phyloP scores from a whole-genome alignment of 92 coral and sea anemone genomes.

The Bergia sp. region DNA sequence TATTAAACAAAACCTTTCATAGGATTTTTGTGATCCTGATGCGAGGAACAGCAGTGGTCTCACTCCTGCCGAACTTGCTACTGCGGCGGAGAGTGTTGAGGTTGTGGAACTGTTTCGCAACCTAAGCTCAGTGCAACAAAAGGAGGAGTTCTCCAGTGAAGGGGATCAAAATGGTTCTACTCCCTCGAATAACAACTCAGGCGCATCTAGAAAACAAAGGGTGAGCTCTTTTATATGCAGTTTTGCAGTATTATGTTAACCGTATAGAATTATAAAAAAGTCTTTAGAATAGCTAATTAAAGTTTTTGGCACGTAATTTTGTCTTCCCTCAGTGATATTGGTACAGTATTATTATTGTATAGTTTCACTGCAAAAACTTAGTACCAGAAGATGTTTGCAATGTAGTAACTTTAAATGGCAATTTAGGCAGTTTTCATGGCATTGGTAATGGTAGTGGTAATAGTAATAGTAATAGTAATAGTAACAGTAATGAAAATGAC shows the following conservation, averaged over 20 bases:
- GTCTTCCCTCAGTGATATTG: no score
- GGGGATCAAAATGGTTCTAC: neutral
- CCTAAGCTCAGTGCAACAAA: neutral
- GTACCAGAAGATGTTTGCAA: neutral
- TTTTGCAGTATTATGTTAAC: no score
- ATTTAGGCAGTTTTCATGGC: no score
- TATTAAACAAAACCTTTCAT: neutral
- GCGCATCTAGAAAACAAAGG: neutral
- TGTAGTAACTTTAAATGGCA: no score
- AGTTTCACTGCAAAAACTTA: neutral
- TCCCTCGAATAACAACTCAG: neutral
- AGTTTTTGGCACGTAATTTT: no score
- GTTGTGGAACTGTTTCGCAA: neutral
- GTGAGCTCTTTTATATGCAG: neutral
- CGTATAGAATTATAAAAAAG: no score
- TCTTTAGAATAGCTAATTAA: no score
- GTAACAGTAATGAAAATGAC: no score
- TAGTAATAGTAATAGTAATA: no score
- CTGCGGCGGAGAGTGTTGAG: neutral
- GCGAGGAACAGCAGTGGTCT: neutral
- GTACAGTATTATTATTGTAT: no score
- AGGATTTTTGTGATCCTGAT: constrained; percentile 4
- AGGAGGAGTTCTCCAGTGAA: neutral
- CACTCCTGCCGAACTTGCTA: neutral
- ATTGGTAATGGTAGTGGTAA: no score